Percentiles rank a stretch among this genome's conserved stretches.
Conservation (phyloP, 2,888 invertebrate genomes). For the Malachius bipustulatus region DNA sequence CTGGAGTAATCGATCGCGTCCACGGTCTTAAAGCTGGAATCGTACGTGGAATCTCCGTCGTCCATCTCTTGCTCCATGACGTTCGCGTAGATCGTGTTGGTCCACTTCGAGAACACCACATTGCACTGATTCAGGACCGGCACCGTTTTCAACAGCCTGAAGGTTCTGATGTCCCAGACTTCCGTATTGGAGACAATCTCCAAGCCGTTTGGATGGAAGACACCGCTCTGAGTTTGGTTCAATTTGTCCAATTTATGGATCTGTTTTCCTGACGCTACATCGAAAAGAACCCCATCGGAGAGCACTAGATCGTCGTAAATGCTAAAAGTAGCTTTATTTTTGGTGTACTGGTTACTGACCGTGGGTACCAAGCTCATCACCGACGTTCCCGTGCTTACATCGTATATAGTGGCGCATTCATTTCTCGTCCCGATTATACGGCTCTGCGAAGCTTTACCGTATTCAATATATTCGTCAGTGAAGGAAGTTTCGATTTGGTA, state of each 20-base stretch:
- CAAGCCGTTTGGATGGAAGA: conserved; percentile 91
- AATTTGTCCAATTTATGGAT: conserved; percentile 97
- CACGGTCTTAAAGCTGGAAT: conserved; percentile 88
- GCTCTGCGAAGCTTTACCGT: conserved; percentile 76
- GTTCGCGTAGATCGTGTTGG: conserved; percentile 80
- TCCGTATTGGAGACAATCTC: conserved; percentile 97
- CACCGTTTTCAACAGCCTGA: conserved; percentile 86
- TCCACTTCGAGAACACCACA: conserved; percentile 78
- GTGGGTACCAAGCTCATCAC: conserved; percentile 64
- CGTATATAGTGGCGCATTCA: conserved; percentile 77
- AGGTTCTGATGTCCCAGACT: conserved; percentile 95
- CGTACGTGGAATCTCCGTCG: conserved; percentile 63
- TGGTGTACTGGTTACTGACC: conserved; percentile 83
- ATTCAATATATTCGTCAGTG: conserved; percentile 84
- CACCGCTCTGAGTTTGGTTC: conserved; percentile 87
- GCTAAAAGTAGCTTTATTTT: conserved; percentile 89
- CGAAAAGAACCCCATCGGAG: conserved; percentile 93
- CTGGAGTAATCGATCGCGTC: conserved; percentile 90
- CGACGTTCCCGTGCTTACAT: conserved; percentile 67
- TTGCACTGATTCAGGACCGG: conserved; percentile 83
- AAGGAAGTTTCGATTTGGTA: conserved; percentile 59
- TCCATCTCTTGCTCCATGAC: conserved; percentile 62
- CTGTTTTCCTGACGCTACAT: conserved; percentile 73
- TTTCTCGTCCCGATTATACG: conserved; percentile 80
- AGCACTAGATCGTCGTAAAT: conserved; percentile 89